Percentiles rank a stretch among this genome's conserved stretches.
phyloP scores from a whole-genome alignment of 1,140 invertebrate genomes.

The Scylla paramamosain region DNA sequence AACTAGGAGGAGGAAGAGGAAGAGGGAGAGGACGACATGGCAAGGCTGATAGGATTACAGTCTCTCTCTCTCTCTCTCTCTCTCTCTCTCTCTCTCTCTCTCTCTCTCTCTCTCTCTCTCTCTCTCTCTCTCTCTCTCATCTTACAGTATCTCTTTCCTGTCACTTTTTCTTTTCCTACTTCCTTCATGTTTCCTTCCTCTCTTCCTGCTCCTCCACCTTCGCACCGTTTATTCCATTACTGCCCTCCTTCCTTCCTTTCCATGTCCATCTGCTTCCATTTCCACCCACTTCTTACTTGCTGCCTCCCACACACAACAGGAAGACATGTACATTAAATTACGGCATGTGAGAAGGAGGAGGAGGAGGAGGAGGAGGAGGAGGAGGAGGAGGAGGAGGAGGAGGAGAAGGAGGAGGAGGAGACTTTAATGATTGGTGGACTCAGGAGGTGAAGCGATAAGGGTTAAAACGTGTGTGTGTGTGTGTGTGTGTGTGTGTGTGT shows the following conservation, averaged over 20 bases:
- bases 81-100: background rate
- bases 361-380: background rate
- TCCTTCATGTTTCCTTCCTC: background rate
- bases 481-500: constrained; percentile 18
- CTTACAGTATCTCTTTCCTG: background rate
- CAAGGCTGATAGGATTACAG: background rate
- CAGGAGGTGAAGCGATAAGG: background rate
- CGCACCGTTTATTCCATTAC: no score
- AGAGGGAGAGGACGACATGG: background rate
- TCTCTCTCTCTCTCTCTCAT: no score
- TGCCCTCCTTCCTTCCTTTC: background rate
- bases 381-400: no score
- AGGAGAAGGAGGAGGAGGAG: background rate
- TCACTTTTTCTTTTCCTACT: background rate
- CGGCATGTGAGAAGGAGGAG: background rate
- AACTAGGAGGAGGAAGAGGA: background rate
- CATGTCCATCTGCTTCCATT: background rate
- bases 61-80: constrained; percentile 1
- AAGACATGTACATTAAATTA: background rate
- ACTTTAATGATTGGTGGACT: background rate
- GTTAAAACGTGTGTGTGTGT: background rate
- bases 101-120: no score
- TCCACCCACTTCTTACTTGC: background rate
- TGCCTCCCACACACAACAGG: background rate
- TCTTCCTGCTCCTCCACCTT: no score